phyloP scores from a whole-genome alignment of 2,113 vertebrate genomes.

The Syngnathus floridae region DNA sequence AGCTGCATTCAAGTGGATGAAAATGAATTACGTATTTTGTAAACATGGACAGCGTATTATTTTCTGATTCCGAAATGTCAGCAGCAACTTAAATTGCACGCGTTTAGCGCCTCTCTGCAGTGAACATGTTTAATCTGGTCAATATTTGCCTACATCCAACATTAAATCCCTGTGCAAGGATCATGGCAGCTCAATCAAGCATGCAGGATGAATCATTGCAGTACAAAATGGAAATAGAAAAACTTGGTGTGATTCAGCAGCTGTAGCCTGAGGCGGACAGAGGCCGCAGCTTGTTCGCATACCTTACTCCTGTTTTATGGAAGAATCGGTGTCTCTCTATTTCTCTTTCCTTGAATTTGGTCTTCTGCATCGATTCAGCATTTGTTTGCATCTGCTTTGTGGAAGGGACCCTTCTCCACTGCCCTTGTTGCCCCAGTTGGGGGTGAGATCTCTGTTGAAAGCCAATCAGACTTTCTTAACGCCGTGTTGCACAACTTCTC shows the following conservation, averaged over 20 bases:
- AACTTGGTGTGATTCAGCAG: slow-evolving; percentile 27
- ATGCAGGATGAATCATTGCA: slow-evolving; percentile 7
- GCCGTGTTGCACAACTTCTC: slow-evolving; percentile 31
- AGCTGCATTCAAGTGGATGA: too few relatives aligned
- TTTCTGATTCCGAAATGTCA: too few relatives aligned
- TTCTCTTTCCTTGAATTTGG: slow-evolving; percentile 45
- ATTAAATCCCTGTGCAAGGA: neutral
- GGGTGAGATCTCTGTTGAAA: slow-evolving; percentile 16
- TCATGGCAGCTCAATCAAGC: slow-evolving; percentile 14
- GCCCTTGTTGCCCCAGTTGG: slow-evolving; percentile 10
- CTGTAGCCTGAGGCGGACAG: slow-evolving; percentile 24
- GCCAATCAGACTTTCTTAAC: slow-evolving; percentile 12
- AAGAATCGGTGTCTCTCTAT: slow-evolving; percentile 32
- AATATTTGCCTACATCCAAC: neutral
- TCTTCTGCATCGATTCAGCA: slow-evolving; percentile 8
- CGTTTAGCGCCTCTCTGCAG: neutral
- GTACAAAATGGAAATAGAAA: slow-evolving; percentile 11
- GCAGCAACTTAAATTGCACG: too few relatives aligned
- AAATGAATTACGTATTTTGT: too few relatives aligned
- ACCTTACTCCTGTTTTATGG: slow-evolving; percentile 33
- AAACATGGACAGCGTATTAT: too few relatives aligned
- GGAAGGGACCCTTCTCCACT: slow-evolving; percentile 2
- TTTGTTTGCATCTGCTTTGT: slow-evolving; percentile 23
- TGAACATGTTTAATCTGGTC: slow-evolving; percentile 10
- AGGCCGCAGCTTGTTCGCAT: slow-evolving; percentile 26